A percentile compares a stretch with the other conserved stretches of the same genome.
These are phyloP conservation scores for Champsocephalus esox DNA, from an alignment of 2,797 vertebrate genomes.

Conservation along the genomic window DNA sequence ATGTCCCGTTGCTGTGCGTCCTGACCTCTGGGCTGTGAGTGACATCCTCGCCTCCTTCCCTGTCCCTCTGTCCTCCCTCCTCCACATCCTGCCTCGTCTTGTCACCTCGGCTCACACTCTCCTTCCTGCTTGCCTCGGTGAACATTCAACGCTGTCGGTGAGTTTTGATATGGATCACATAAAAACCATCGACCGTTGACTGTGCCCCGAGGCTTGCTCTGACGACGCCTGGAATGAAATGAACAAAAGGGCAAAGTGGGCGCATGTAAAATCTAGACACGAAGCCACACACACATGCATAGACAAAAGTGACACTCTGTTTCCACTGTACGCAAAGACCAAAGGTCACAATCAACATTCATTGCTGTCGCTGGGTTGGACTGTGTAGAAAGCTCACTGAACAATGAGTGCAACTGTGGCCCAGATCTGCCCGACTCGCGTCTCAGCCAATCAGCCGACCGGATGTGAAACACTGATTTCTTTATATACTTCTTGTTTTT, in stretches of 20 bases:
- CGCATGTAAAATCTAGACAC: constrained; percentile 47
- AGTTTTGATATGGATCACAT: constrained; percentile 94
- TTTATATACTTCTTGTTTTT: constrained; percentile 78
- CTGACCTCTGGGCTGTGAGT: constrained; percentile 56
- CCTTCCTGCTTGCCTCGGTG: constrained; percentile 85
- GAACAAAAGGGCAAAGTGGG: constrained; percentile 57
- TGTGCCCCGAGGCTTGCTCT: constrained; percentile 93
- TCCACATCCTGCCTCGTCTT: constrained; percentile 34
- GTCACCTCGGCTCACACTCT: constrained; percentile 60
- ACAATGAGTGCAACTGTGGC: constrained; percentile 99
- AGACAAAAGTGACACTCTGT: constrained; percentile 58
- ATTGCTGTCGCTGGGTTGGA: constrained; percentile 99
- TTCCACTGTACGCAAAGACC: constrained; percentile 71
- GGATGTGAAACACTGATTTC: constrained; percentile 73
- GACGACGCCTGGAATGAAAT: constrained; percentile 38
- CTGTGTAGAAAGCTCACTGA: constrained; percentile 97
- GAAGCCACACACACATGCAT: constrained; percentile 30
- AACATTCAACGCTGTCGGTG: constrained; percentile 99
- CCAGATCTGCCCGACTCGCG: constrained; percentile 83
- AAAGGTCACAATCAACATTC: constrained; percentile 99
- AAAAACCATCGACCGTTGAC: constrained; percentile 99
- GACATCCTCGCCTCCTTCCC: constrained; percentile 34
- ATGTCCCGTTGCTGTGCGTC: constrained; percentile 47
- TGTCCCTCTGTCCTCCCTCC: constrained; percentile 29
- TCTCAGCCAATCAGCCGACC: constrained; percentile 79